Conservation (phyloP, 1,140 invertebrate species). For the Zaprionus ghesquierei region DNA sequence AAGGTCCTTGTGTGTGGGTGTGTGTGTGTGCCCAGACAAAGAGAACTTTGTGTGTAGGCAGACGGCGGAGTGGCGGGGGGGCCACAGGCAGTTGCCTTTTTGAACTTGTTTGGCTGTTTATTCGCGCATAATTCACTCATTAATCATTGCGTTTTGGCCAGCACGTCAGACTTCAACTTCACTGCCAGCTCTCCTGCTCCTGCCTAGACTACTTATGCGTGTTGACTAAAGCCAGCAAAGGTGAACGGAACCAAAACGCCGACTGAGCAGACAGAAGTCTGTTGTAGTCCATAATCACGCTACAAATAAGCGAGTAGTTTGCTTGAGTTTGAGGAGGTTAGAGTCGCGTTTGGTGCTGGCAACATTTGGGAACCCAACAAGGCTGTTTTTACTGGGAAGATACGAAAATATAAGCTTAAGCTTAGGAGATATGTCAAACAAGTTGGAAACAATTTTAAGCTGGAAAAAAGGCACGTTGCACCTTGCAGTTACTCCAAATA, state of each 20-base stretch:
- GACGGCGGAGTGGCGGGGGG: neutral
- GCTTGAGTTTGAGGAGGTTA: neutral
- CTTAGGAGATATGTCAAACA: too few species aligned
- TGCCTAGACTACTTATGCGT: neutral
- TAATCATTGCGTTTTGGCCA: slow-evolving; percentile 78
- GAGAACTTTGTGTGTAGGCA: slow-evolving; percentile 54
- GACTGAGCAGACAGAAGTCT: neutral
- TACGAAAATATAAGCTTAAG: too few species aligned
- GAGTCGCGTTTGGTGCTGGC: too few species aligned
- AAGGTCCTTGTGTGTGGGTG: neutral
- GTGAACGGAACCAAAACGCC: neutral
- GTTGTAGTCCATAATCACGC: neutral
- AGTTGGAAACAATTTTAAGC: too few species aligned
- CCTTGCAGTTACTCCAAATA: too few species aligned
- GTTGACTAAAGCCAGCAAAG: neutral
- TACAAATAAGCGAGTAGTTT: neutral
- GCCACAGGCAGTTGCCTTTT: slow-evolving; percentile 39
- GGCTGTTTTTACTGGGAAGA: too few species aligned
- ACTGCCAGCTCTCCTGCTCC: neutral
- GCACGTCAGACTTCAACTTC: slow-evolving; percentile 60
- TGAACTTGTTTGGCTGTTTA: slow-evolving; percentile 75
- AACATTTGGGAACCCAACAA: too few species aligned
- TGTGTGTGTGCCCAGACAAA: slow-evolving; percentile 53
- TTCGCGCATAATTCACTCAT: slow-evolving; percentile 81
- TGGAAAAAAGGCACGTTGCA: too few species aligned